These are phyloP conservation scores for Coranthus polyacanthus DNA, from an alignment of 2,797 vertebrate species.

Conservation along the genomic window DNA sequence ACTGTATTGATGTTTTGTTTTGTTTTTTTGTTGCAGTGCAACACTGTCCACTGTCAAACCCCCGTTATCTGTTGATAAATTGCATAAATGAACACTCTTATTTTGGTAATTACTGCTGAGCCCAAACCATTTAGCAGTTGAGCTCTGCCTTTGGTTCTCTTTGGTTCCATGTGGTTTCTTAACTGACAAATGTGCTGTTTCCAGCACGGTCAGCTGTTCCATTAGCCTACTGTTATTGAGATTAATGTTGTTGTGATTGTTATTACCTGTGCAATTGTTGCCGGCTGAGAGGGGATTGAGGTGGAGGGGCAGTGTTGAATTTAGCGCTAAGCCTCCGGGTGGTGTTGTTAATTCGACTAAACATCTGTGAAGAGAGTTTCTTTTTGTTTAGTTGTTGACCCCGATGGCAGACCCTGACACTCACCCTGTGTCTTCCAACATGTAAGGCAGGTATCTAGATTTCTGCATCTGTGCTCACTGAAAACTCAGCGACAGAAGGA, in stretches of 20 bases:
- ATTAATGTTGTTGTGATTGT: slow-evolving; percentile 65
- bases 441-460: slow-evolving; percentile 8
- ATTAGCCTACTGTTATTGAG: slow-evolving; percentile 59
- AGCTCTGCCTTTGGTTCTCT: slow-evolving; percentile 29
- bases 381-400: slow-evolving; percentile 30
- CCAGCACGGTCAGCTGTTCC: slow-evolving; percentile 41
- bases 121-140: slow-evolving; percentile 23
- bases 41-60: slow-evolving; percentile 9
- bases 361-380: slow-evolving; percentile 14
- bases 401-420: slow-evolving; percentile 7
- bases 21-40: not conserved
- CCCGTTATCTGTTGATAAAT: slow-evolving; percentile 33
- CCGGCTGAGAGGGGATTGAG: not conserved
- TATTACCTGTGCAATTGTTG: slow-evolving; percentile 45
- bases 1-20: not conserved
- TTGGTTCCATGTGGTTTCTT: slow-evolving; percentile 35
- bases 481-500: slow-evolving; percentile 18
- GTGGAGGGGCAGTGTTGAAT: not conserved
- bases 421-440: not conserved
- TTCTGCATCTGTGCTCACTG: slow-evolving; percentile 5
- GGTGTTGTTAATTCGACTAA: slow-evolving; percentile 14
- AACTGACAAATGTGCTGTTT: slow-evolving; percentile 57
- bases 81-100: slow-evolving; percentile 18
- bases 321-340: slow-evolving; percentile 2
- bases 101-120: slow-evolving; percentile 42